Conservation (phyloP, 1,140 invertebrate species). For the Dreissena polymorpha region DNA sequence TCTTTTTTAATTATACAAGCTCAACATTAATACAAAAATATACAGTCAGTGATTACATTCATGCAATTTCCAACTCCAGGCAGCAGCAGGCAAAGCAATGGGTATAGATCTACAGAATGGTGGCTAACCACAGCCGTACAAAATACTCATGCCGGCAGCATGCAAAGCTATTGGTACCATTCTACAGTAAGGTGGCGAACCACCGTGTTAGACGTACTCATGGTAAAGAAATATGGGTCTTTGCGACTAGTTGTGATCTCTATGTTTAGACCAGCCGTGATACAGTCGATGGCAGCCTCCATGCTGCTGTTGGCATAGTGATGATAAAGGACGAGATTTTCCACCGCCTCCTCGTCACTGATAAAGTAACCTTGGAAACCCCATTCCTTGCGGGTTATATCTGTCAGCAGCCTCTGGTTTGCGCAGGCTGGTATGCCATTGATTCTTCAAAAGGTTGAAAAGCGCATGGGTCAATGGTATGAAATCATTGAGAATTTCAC, state of each 20-base stretch:
- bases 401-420: slow-evolving; percentile 71
- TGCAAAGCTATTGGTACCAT: no score
- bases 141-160: no score
- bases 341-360: slow-evolving; percentile 75
- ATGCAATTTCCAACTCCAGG: no score
- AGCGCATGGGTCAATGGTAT: not conserved
- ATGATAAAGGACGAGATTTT: slow-evolving; percentile 71
- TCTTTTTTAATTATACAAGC: no score
- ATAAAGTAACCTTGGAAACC: slow-evolving; percentile 76
- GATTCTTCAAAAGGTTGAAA: slow-evolving; percentile 57
- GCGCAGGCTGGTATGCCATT: slow-evolving; percentile 77
- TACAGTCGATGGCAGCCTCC: slow-evolving; percentile 68
- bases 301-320: slow-evolving; percentile 70
- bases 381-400: slow-evolving; percentile 72
- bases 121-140: slow-evolving; percentile 3
- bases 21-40: no score
- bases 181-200: no score
- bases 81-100: no score
- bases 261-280: slow-evolving; percentile 75
- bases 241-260: slow-evolving; percentile 67
- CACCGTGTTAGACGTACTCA: slow-evolving; percentile 20
- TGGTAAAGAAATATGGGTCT: slow-evolving; percentile 58
- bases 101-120: no score
- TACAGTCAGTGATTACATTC: no score
- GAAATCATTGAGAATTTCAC: not conserved